Evolutionary conservation across 2,797 vertebrate species (phyloP), one percentile per base, ranked within the genome.

Genomic region (Eleutherodactylus coqui): DNA sequence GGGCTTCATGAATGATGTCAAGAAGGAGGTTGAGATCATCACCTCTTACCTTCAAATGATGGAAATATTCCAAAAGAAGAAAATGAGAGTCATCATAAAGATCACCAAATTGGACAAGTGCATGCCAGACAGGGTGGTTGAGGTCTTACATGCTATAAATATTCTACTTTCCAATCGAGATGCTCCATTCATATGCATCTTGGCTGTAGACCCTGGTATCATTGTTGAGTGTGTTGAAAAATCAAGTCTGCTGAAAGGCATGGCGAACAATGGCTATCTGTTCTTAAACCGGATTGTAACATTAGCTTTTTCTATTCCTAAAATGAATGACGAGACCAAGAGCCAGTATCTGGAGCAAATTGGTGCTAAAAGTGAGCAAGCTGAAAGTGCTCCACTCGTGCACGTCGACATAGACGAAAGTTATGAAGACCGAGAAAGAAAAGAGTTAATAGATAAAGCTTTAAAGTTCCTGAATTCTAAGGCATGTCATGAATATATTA

Each of bases 1-100:
- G 70, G 97, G 98, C 0, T 97, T 99, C 91, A 99, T 99, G 97
- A 95, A 96, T 27, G 93, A 98, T 2, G 94, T 99, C 41, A 94
- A 96, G 79, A 94, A 96, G 79, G 93, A 89, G 38, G 97, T 99
- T 72, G 95, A 95, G 88, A 88, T 93, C 0, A 89, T 99, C 70
- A 94, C 96, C 0, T 90, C 89, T 19, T 95, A 89, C n/a, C n/a
- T n/a, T 69, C 87, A 90, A 0, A 94, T 94, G 90, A 92, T 95
- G 91, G 94, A 95, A 34, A 88, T 95, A 41, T 95, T 93, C 1
- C 91, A 95, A 83, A 86, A 93, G 0, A 89, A 92, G 0, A 91
- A 92, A 0, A 95, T 99, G 34, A 93, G 96, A 0, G 92, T 98
- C 0, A 95, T n/a, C n/a, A n/a, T n/a, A n/a, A n/a, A n/a, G 89